These are phyloP conservation scores for Albula glossodonta DNA, from an alignment of 2,113 vertebrate genomes.

Conservation along the genomic window DNA sequence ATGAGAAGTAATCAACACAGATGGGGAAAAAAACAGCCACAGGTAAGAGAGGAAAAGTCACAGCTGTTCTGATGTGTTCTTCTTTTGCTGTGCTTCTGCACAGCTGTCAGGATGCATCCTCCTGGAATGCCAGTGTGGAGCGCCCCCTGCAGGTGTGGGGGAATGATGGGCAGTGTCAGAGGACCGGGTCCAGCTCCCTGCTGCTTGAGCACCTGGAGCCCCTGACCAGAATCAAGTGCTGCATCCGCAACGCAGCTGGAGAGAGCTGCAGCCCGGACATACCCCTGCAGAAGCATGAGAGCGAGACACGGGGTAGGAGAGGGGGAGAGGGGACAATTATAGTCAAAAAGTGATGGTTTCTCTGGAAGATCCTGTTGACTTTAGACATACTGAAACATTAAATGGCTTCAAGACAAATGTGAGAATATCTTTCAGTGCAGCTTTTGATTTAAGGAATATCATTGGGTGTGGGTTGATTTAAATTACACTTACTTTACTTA, in stretches of 20 bases:
- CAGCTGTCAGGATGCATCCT: constrained; percentile 33
- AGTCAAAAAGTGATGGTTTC: no score
- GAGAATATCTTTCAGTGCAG: no score
- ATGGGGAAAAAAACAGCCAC: no score
- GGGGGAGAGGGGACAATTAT: no score
- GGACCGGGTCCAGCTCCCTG: constrained; percentile 66
- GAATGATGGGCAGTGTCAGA: constrained; percentile 57
- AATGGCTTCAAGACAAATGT: no score
- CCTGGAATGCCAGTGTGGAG: constrained; percentile 33
- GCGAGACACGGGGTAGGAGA: no score
- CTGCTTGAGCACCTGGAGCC: constrained; percentile 28
- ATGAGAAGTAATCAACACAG: no score
- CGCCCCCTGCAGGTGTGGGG: not conserved
- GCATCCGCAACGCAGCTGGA: constrained; percentile 69
- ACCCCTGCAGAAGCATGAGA: not conserved
- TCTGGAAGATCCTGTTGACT: no score
- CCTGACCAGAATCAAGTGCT: constrained; percentile 65
- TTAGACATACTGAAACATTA: no score
- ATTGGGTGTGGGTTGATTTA: no score
- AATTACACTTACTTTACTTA: no score
- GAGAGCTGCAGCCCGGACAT: constrained; percentile 55
- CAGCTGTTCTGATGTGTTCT: not conserved
- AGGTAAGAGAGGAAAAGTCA: not conserved
- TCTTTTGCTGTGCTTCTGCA: constrained; percentile 25
- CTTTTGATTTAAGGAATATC: no score